Percentiles rank a stretch among this genome's conserved stretches.
Conservation (phyloP, 2,113 vertebrate genomes). For the Pangasianodon gigas region DNA sequence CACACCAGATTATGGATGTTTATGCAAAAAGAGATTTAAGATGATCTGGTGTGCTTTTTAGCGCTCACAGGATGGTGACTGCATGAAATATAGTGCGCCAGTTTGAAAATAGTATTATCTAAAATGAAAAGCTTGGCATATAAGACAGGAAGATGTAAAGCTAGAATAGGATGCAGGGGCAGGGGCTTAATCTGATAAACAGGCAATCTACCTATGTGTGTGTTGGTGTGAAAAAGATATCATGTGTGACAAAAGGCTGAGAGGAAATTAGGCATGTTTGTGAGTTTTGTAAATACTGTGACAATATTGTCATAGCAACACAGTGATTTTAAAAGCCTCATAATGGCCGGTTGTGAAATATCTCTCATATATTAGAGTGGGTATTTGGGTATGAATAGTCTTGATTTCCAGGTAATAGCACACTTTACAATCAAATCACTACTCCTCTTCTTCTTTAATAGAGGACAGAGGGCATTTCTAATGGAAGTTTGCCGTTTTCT, state of each 20-base stretch:
- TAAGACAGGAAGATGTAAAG: neutral
- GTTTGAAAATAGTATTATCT: constrained; percentile 3
- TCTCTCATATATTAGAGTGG: neutral
- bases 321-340: constrained; percentile 4
- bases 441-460: neutral
- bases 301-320: neutral
- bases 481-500: constrained; percentile 21
- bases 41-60: constrained; percentile 22
- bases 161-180: neutral
- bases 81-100: constrained; percentile 6
- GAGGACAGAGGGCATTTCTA: constrained; percentile 26
- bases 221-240: neutral
- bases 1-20: constrained; percentile 23
- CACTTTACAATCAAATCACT: neutral
- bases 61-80: neutral
- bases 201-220: neutral
- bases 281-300: neutral
- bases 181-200: neutral
- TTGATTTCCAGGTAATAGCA: neutral
- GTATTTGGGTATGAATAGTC: neutral
- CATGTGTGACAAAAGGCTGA: neutral
- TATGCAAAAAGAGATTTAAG: constrained; percentile 36
- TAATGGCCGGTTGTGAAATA: neutral
- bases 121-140: neutral
- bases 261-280: neutral